Evolutionary conservation across 2,797 vertebrate species (phyloP).

Genomic region (Bradypodion pumilum): DNA sequence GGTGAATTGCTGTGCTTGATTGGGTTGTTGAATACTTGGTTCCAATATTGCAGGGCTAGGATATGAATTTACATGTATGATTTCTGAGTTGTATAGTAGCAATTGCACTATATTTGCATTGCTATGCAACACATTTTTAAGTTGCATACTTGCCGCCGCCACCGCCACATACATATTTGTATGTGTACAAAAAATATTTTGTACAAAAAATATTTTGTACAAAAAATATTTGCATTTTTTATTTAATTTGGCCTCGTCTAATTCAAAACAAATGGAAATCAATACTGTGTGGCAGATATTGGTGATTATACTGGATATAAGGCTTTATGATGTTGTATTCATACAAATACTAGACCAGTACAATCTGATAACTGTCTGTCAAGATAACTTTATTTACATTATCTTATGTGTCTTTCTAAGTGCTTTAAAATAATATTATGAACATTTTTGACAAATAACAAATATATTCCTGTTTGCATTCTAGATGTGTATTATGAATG

Average conservation of each 20-base stretch:
- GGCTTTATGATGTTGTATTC: constrained; percentile 15
- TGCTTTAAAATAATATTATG: constrained; percentile 8
- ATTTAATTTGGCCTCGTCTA: constrained; percentile 57
- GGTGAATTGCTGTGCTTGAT: constrained; percentile 24
- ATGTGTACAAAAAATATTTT: too few relatives aligned
- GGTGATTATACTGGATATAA: constrained; percentile 22
- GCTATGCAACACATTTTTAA: constrained; percentile 55
- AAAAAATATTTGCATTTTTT: constrained; percentile 50
- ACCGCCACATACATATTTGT: too few relatives aligned
- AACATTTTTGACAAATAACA: neutral
- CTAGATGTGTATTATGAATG: neutral
- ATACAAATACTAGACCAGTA: constrained; percentile 30
- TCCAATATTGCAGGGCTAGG: constrained; percentile 54
- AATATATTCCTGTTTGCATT: neutral
- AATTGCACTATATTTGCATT: constrained; percentile 52
- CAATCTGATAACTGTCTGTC: neutral
- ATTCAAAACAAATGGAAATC: constrained; percentile 59
- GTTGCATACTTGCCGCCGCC: constrained; percentile 23
- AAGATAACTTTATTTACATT: neutral
- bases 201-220: too few relatives aligned
- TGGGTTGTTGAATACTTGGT: constrained; percentile 39
- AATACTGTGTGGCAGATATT: constrained; percentile 30
- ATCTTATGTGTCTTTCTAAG: neutral
- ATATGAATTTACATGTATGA: constrained; percentile 67
- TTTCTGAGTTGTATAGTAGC: constrained; percentile 55